Evolutionary conservation across 2,888 invertebrate genomes (phyloP), one percentile per base, ranked within the genome.

Genomic region (Diplolepis rosae): DNA sequence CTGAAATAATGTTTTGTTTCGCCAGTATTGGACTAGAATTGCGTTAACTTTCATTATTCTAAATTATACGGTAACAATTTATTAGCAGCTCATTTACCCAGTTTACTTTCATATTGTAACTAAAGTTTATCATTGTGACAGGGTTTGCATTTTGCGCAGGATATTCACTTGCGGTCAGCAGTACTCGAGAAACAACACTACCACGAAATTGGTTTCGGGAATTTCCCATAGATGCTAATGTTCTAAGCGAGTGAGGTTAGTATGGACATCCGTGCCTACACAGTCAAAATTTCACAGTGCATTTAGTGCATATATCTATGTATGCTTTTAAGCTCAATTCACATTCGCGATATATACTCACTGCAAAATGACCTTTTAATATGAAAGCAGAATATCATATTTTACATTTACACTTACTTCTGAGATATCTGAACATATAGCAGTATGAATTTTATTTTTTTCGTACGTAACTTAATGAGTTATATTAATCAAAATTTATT

Each of bases 121-220:
- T 30, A 15, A 30, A 54, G 54, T 15, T 54, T 32, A 18, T 32
- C 54, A 54, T 54, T 54, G 30, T 54, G 18, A 18, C 18, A 54
- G n/a, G n/a, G 28, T 54, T 54, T 54, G 54, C 30, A 54, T 18
- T 9, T 11, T 54, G 45, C n/a, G n/a, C 18, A 54, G 30, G 32
- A 27, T 32, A 54, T 54, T 11, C 54, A 54, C 30, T 32, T 54
- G 32, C 30, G 54, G 54, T 54, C 18, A 54, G 54, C 54, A 54
- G 54, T 54, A 54, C 30, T 30, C 54, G 15, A 54, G 45, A 45
- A 18, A 45, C 45, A 45, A 45, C 18, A 18, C 45, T 45, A 54
- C 54, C 54, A 54, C 54, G 28, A 54, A 54, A 54, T 54, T 54
- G 18, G 54, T 54, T 54, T 54, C 32, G 54, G 30, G 54, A 54